These are phyloP conservation scores for Scaptomyza tumidula DNA, from an alignment of 2,888 invertebrate species.

Conservation along the genomic window DNA sequence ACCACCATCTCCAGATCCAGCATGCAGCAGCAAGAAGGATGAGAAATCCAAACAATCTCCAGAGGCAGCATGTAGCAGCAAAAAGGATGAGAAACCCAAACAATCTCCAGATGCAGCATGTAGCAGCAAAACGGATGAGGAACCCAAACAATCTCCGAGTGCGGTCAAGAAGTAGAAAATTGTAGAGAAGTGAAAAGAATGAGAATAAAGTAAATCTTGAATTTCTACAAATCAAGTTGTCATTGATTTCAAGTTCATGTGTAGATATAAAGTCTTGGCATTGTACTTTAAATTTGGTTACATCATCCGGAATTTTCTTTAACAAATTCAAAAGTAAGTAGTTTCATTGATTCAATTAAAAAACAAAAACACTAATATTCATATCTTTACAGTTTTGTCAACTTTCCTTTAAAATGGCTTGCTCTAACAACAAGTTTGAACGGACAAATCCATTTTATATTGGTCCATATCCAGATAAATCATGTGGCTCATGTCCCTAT, in stretches of 20 bases:
- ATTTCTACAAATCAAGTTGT: background rate
- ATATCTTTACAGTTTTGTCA: background rate
- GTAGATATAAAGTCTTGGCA: no score
- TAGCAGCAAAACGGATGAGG: no score
- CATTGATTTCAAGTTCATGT: background rate
- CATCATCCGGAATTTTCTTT: background rate
- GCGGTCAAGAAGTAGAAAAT: no score
- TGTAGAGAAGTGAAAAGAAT: background rate
- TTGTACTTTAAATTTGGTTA: background rate
- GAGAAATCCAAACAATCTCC: background rate
- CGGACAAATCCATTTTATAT: slow-evolving; percentile 64
- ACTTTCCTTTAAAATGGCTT: slow-evolving; percentile 9
- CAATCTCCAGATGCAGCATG: no score
- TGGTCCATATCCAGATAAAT: slow-evolving; percentile 56
- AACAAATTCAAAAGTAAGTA: background rate
- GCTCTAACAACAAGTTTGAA: background rate
- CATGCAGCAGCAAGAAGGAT: no score
- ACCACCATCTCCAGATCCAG: no score
- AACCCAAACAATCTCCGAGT: background rate
- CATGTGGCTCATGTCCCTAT: slow-evolving; percentile 52
- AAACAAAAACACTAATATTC: background rate
- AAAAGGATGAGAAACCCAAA: no score
- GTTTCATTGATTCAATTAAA: background rate
- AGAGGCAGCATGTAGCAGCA: no score
- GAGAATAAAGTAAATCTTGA: no score